Evolutionary conservation across 2,797 vertebrate genomes (phyloP).

Genomic region (Mormyrops attenuatus): DNA sequence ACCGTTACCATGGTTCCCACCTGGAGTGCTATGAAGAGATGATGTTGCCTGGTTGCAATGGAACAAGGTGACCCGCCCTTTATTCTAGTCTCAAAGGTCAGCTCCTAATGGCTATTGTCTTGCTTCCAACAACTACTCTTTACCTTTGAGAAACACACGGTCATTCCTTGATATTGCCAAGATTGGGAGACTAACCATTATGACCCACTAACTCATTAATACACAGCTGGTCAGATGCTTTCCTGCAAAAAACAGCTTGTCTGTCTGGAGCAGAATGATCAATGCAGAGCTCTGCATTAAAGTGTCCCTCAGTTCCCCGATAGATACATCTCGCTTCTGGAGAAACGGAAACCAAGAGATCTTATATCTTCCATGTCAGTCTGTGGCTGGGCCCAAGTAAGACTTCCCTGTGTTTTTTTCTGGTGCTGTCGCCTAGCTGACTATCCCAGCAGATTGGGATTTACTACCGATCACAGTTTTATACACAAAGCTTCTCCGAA

Average conservation of each 20-base stretch:
- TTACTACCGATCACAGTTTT: slow-evolving; percentile 58
- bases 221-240: background rate
- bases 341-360: background rate
- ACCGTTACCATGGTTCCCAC: background rate
- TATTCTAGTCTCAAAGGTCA: background rate
- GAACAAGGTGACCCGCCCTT: background rate
- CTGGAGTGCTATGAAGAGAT: background rate
- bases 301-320: background rate
- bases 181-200: background rate
- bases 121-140: background rate
- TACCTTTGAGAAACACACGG: background rate
- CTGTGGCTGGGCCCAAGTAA: background rate
- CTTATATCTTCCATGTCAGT: background rate
- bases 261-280: background rate
- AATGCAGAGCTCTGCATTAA: background rate
- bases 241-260: background rate
- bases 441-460: slow-evolving; percentile 41
- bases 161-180: background rate
- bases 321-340: background rate
- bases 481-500: slow-evolving; percentile 39
- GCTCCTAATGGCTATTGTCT: background rate
- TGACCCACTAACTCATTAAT: background rate
- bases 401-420: slow-evolving; percentile 18
- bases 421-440: slow-evolving; percentile 16
- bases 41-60: background rate